phyloP scores from a whole-genome alignment of 2,113 vertebrate species.

The Gambusia affinis region DNA sequence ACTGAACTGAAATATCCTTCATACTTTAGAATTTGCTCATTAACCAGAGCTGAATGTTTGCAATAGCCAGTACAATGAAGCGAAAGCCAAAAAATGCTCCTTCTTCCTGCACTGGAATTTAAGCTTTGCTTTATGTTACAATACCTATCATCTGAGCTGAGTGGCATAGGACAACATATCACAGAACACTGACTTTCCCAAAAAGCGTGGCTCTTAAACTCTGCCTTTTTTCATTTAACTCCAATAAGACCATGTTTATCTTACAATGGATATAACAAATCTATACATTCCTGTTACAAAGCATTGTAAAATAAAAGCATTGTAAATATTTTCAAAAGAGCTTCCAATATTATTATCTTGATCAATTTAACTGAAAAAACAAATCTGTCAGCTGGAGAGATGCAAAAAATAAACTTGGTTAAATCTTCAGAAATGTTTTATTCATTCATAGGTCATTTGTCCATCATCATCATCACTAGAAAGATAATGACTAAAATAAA shows the following conservation, averaged over 20 bases:
- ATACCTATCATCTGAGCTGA: constrained; percentile 31
- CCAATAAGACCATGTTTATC: constrained; percentile 6
- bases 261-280: too few species aligned
- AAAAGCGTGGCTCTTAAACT: constrained; percentile 15
- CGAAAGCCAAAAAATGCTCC: constrained; percentile 58
- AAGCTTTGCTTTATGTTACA: constrained; percentile 48
- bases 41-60: constrained; percentile 34
- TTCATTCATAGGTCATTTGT: not conserved
- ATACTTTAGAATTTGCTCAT: constrained; percentile 7
- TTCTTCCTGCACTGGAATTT: constrained; percentile 26
- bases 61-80: constrained; percentile 26
- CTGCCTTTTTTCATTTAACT: constrained; percentile 33
- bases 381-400: not conserved
- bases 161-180: not conserved
- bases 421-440: not conserved
- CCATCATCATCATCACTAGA: constrained; percentile 29
- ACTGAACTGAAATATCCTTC: not conserved
- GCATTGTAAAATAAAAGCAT: not conserved
- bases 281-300: not conserved
- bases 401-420: not conserved
- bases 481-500: constrained; percentile 60
- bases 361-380: not conserved
- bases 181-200: constrained; percentile 18
- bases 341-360: not conserved
- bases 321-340: not conserved